Evolutionary conservation across 37 sponge, comb jelly and placozoan genomes (phyloP), one percentile per base, ranked within the genome.

Genomic region (Spongilla lacustris): DNA sequence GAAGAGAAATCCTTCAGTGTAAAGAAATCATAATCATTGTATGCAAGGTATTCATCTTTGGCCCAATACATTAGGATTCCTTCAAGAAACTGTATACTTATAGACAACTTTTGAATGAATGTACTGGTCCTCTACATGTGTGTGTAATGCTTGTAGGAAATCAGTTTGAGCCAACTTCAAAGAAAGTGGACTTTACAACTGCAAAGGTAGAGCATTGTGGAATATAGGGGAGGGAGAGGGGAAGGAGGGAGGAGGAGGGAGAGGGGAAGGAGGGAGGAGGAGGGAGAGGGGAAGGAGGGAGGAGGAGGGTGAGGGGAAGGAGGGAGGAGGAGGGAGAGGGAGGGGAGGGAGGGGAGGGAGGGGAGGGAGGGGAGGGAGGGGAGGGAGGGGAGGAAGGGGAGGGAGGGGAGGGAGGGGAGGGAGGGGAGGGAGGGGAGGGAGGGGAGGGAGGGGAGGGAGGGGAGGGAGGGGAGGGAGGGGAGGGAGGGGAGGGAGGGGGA

Each of bases 71-170:
- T n/a, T 76, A 97, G 98, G 91, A 93, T 76, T 92, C 94, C 19
- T 95, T 98, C 70, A 73, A 92, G 36, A 97, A n/a, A n/a, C n/a
- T n/a, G n/a, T n/a, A n/a, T n/a, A n/a, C n/a, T n/a, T n/a, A n/a
- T n/a, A n/a, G n/a, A n/a, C n/a, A n/a, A n/a, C n/a, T n/a, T n/a
- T n/a, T n/a, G n/a, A n/a, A n/a, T n/a, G n/a, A n/a, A n/a, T n/a
- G n/a, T n/a, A n/a, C n/a, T n/a, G n/a, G n/a, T n/a, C n/a, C n/a
- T n/a, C n/a, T 38, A 97, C 91, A 38, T 88, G 92, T 76, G 97
- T 98, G 46, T 93, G 93, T 82, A 98, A 95, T 98, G 38, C 89
- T 98, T 26, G 99, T 98, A 25, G 99, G 99, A 28, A 98, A 98
- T 88, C 96, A 98, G 90, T 95, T 94, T 83, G 99, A 98, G 36